Evolutionary conservation across 2,888 invertebrate genomes (phyloP).

Genomic region (Brachylomia viminalis): DNA sequence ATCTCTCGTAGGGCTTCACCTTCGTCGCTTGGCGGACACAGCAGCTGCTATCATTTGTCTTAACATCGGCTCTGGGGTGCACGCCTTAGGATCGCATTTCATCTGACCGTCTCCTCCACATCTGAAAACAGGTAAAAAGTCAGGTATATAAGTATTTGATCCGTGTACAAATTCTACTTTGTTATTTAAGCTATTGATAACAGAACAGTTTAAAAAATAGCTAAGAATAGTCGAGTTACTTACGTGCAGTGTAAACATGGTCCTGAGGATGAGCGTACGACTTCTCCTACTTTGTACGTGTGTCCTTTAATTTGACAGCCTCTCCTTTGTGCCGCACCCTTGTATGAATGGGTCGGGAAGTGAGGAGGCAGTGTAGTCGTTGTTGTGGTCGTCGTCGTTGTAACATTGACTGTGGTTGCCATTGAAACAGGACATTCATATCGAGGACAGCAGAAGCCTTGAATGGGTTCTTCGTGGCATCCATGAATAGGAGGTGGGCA

Average conservation of each 20-base stretch:
- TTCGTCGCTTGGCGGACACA: slow-evolving; percentile 93
- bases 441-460: slow-evolving; percentile 98
- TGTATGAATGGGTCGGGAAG: slow-evolving; percentile 94
- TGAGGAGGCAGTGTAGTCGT: slow-evolving; percentile 96
- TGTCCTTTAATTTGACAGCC: slow-evolving; percentile 97
- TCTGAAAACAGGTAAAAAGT: slow-evolving; percentile 87
- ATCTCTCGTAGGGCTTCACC: slow-evolving; percentile 88
- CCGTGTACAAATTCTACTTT: background rate
- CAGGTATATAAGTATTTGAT: slow-evolving; percentile 14
- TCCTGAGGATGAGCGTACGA: slow-evolving; percentile 96
- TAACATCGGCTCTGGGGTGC: slow-evolving; percentile 97
- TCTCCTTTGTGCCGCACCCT: slow-evolving; percentile 93
- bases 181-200: background rate
- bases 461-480: slow-evolving; percentile 97
- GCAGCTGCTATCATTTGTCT: slow-evolving; percentile 97
- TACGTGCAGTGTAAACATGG: slow-evolving; percentile 98
- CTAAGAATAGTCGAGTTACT: slow-evolving; percentile 83
- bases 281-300: slow-evolving; percentile 96
- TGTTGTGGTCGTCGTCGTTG: slow-evolving; percentile 96
- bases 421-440: slow-evolving; percentile 98
- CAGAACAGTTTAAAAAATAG: background rate
- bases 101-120: slow-evolving; percentile 98
- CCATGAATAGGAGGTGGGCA: slow-evolving; percentile 98
- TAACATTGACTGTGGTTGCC: slow-evolving; percentile 95
- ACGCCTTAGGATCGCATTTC: slow-evolving; percentile 97